Evolutionary conservation across 2,888 invertebrate species (phyloP), one percentile per base, ranked within the genome.

Genomic region (Argyresthia albistria): DNA sequence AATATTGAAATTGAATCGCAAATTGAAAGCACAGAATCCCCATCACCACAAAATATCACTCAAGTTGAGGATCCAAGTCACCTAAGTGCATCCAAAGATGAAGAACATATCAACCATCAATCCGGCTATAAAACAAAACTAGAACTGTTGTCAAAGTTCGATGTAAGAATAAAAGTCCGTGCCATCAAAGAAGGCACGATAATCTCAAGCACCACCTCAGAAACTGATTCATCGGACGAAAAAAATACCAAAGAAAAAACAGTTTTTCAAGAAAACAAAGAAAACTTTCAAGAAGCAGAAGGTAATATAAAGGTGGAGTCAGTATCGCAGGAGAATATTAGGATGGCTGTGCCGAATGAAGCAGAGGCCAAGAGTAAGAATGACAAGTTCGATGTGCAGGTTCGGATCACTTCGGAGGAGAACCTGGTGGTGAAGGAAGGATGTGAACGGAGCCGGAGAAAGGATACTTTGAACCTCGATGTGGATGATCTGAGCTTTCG

Each of bases 401-500:
- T 88, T 36, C 70, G 77, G 48, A 88, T 88, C 12, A 88, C 86
- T 0, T 88, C 88, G 0, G 88, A 88, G 57, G 88, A 88, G 55
- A 86, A 80, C 64, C 63, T 88, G 4, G 69, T 80, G 54, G 80
- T 88, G 43, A 83, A 84, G 51, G 80, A 87, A 42, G 73, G 65
- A 59, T 60, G 65, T 11, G 82, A 81, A 47, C 63, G 73, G 52
- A 67, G 55, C 36, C 66, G 76, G 52, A 70, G 74, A 57, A 81
- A 80, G 60, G 83, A 88, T 50, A 80, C 84, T 0, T 69, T 88
- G n/a, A 87, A 86, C 58, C 71, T 87, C 55, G 90, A 90, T 68
- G 76, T 84, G 3, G 90, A 90, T 66, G 88, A 89, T 57, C 61
- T 89, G 15, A 90, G 90, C 60, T 66, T 89, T 10, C 83, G 88